Evolutionary conservation across 23 tunicate species (phyloP).

Genomic region (Diplosoma virens): DNA sequence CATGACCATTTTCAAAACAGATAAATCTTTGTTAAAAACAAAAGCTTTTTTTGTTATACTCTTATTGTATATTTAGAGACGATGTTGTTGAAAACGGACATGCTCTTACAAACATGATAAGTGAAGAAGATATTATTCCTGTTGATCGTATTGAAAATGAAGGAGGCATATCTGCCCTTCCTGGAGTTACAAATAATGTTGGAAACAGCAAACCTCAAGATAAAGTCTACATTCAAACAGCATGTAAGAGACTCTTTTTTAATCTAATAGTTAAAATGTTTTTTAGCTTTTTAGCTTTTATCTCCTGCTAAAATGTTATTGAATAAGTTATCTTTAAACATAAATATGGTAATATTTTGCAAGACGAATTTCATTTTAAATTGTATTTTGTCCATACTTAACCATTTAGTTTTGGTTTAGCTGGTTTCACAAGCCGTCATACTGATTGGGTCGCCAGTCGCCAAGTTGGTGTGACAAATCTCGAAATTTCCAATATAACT

Average conservation of each 20-base stretch:
- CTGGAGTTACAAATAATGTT: slow-evolving; percentile 49
- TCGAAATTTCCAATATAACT: background rate
- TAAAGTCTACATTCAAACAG: slow-evolving; percentile 81
- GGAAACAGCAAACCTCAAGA: slow-evolving; percentile 65
- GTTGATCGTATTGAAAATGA: slow-evolving; percentile 48
- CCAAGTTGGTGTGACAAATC: slow-evolving; percentile 8
- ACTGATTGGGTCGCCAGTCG: slow-evolving; percentile 41
- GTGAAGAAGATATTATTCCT: slow-evolving; percentile 66
- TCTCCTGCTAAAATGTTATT: no score
- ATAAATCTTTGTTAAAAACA: no score
- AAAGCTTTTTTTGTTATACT: background rate
- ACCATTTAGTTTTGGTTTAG: slow-evolving; percentile 14
- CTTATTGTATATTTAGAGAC: no score
- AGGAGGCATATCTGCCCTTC: slow-evolving; percentile 51
- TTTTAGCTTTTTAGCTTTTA: background rate
- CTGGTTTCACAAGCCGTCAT: slow-evolving; percentile 56
- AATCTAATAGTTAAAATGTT: background rate
- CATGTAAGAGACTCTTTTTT: slow-evolving; percentile 15
- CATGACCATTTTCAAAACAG: no score
- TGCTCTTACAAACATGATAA: slow-evolving; percentile 40
- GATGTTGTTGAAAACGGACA: slow-evolving; percentile 43
- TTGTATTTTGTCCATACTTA: no score
- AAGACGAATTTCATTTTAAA: no score
- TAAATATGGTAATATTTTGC: no score
- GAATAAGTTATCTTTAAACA: no score